Conservation (phyloP, 2,797 vertebrate species). For the Girardinus metallicus region DNA sequence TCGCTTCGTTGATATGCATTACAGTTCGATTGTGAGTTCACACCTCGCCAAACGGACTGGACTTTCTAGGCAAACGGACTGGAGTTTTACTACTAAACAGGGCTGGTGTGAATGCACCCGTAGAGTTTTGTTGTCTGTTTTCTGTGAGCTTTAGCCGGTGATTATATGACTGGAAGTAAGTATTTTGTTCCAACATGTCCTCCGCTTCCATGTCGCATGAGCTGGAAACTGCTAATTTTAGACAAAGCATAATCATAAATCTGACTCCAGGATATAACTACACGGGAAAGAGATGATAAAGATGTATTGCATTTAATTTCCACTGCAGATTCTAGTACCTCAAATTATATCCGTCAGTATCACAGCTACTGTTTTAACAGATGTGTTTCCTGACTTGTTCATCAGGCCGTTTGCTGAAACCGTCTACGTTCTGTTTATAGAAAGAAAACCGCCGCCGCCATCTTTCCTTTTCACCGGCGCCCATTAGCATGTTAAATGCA, state of each 20-base stretch:
- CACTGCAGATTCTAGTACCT: neutral
- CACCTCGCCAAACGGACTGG: too few species aligned
- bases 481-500: slow-evolving; percentile 28
- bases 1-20: too few species aligned
- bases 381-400: neutral
- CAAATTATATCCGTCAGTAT: neutral
- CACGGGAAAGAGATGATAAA: neutral
- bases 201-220: neutral
- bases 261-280: neutral
- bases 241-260: neutral
- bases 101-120: too few species aligned
- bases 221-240: neutral
- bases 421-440: slow-evolving; percentile 21
- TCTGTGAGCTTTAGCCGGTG: neutral
- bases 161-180: neutral
- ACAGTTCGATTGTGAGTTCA: too few species aligned
- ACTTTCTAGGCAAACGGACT: too few species aligned
- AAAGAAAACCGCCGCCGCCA: slow-evolving; percentile 6
- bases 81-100: too few species aligned
- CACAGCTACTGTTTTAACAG: neutral
- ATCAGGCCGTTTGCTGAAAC: neutral
- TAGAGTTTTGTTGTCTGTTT: neutral
- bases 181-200: neutral
- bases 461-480: slow-evolving; percentile 11
- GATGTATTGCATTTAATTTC: neutral